phyloP scores from a whole-genome alignment of 2,113 vertebrate genomes.

The Rousettus leschenaultii region DNA sequence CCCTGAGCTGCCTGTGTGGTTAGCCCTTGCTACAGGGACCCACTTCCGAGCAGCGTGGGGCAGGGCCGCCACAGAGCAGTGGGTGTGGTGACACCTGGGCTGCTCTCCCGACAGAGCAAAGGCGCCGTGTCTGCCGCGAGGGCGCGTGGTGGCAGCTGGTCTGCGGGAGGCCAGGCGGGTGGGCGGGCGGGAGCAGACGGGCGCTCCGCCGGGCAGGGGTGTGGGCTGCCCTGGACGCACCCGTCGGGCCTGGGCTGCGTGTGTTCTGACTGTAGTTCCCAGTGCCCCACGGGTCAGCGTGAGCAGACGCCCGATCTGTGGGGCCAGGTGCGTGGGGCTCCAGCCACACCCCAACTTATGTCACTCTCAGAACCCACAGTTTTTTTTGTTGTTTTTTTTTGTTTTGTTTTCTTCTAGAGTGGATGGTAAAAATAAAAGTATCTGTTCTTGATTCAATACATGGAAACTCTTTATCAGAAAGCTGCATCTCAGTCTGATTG shows the following conservation, averaged over 20 bases:
- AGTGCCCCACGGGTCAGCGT: neutral
- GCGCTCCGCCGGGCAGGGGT: neutral
- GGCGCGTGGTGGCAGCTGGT: neutral
- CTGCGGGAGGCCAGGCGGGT: fast-evolving
- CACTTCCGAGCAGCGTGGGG: neutral
- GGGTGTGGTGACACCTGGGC: neutral
- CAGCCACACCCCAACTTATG: fast-evolving
- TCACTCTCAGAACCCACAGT: neutral
- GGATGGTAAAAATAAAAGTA: no score
- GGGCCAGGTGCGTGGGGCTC: neutral
- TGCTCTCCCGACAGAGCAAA: neutral
- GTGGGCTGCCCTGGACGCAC: no score
- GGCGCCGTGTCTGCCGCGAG: neutral
- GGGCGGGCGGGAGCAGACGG: neutral
- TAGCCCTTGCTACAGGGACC: neutral
- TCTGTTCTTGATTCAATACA: no score
- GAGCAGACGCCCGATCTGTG: fast-evolving
- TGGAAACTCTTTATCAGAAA: no score
- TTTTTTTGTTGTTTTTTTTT: no score
- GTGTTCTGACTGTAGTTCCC: fast-evolving
- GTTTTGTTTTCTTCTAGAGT: no score
- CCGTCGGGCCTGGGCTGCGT: no score
- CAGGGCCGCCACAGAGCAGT: neutral
- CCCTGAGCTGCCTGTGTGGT: neutral
- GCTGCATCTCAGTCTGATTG: no score